Evolutionary conservation across 2,888 invertebrate genomes (phyloP).

Genomic region (Villa cingulata): DNA sequence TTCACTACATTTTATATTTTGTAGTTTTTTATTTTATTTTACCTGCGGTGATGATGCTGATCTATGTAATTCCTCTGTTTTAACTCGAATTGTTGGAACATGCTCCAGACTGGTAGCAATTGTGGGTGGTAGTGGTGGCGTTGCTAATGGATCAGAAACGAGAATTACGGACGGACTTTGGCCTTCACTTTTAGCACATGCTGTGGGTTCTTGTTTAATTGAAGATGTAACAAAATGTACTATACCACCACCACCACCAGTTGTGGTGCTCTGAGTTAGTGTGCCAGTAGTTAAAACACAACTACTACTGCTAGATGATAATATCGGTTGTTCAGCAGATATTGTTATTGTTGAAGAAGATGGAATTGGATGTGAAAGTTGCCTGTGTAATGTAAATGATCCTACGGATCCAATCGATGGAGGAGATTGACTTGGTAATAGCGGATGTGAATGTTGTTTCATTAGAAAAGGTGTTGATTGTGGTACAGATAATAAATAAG

Average conservation of each 20-base stretch:
- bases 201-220: constrained; percentile 7
- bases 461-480: constrained; percentile 42
- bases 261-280: not conserved
- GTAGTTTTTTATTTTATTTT: constrained; percentile 14
- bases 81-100: constrained; percentile 37
- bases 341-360: constrained; percentile 12
- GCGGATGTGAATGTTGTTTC: constrained; percentile 54
- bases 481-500: constrained; percentile 44
- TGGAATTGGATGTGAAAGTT: constrained; percentile 40
- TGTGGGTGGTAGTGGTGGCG: constrained; percentile 20
- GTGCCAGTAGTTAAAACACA: constrained; percentile 9
- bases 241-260: not conserved
- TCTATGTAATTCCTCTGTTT: constrained; percentile 45
- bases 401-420: constrained; percentile 19
- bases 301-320: constrained; percentile 3
- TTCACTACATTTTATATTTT: too few species aligned
- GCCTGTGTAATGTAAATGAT: constrained; percentile 36
- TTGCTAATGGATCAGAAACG: constrained; percentile 22
- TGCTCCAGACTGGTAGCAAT: constrained; percentile 26
- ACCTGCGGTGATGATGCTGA: constrained; percentile 51
- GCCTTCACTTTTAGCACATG: constrained; percentile 9
- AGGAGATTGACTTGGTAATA: constrained; percentile 45
- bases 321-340: constrained; percentile 8
- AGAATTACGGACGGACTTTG: constrained; percentile 33
- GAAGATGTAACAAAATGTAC: constrained; percentile 9